These are phyloP conservation scores for Eriocheir sinensis DNA, from an alignment of 1,140 invertebrate species.

Conservation along the genomic window DNA sequence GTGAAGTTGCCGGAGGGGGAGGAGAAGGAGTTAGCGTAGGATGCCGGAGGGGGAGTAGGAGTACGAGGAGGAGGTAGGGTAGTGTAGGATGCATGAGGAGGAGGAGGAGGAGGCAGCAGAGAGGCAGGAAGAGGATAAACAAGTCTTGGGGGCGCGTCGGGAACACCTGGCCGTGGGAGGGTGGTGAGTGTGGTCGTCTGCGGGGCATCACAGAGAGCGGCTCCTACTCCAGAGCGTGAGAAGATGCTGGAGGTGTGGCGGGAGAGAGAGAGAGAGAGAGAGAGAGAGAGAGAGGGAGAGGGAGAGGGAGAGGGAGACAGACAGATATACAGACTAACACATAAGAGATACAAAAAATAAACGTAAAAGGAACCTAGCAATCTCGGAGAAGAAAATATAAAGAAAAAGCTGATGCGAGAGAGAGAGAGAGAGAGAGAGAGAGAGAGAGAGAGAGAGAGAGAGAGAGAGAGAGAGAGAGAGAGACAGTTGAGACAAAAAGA, in stretches of 20 bases:
- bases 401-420: neutral
- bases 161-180: neutral
- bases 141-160: too few species aligned
- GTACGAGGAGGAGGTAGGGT: neutral
- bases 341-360: neutral
- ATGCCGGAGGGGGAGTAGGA: neutral
- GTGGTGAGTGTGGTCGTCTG: neutral
- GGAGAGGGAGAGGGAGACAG: slow-evolving; percentile 32
- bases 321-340: slow-evolving; percentile 11
- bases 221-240: too few species aligned
- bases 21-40: too few species aligned
- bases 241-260: neutral
- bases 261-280: slow-evolving; percentile 17
- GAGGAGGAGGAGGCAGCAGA: neutral
- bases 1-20: too few species aligned
- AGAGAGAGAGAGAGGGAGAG: slow-evolving; percentile 41
- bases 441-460: slow-evolving; percentile 37
- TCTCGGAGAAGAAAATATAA: neutral
- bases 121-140: neutral
- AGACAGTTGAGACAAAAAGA: neutral
- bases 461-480: slow-evolving; percentile 57
- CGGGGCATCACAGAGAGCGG: neutral
- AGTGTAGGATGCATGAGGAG: too few species aligned
- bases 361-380: neutral
- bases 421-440: slow-evolving; percentile 9